phyloP scores from a whole-genome alignment of 1,140 invertebrate species.

The Drosophila nannoptera region DNA sequence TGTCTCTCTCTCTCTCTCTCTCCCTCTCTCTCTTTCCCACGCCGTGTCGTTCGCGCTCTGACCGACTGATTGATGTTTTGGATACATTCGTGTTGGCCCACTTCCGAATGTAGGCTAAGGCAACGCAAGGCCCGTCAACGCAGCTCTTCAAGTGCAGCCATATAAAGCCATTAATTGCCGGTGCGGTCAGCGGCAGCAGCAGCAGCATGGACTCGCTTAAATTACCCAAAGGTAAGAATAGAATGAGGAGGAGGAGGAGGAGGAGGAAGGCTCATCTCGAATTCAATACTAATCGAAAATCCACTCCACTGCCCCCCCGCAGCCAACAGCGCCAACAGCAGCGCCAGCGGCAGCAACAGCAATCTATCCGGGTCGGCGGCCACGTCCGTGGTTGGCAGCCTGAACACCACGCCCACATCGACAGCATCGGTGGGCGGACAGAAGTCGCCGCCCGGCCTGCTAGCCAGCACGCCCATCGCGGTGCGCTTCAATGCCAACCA shows the following conservation, averaged over 20 bases:
- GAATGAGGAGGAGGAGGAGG: too few relatives aligned
- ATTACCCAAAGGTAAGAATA: conserved; percentile 66
- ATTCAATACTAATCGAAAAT: background rate
- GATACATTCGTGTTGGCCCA: conserved; percentile 48
- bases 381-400: conserved; percentile 49
- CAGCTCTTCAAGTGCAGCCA: conserved; percentile 64
- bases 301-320: background rate
- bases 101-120: conserved; percentile 64
- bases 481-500: conserved; percentile 78
- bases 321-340: conserved; percentile 60
- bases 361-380: conserved; percentile 60
- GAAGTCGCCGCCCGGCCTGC: conserved; percentile 57
- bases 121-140: conserved; percentile 44
- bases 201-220: conserved; percentile 76
- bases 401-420: conserved; percentile 60
- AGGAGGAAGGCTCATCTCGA: background rate
- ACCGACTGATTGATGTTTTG: conserved; percentile 64
- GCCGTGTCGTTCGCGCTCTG: conserved; percentile 4
- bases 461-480: conserved; percentile 68
- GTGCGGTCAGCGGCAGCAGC: conserved; percentile 51
- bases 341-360: conserved; percentile 66
- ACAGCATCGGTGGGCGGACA: conserved; percentile 18
- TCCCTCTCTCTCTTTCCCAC: background rate
- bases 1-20: background rate
- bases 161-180: conserved; percentile 42